Percentiles rank a stretch among this genome's conserved stretches.
Evolutionary conservation across 1,140 invertebrate genomes (phyloP).

Genomic region (Drosophila biarmipes): DNA sequence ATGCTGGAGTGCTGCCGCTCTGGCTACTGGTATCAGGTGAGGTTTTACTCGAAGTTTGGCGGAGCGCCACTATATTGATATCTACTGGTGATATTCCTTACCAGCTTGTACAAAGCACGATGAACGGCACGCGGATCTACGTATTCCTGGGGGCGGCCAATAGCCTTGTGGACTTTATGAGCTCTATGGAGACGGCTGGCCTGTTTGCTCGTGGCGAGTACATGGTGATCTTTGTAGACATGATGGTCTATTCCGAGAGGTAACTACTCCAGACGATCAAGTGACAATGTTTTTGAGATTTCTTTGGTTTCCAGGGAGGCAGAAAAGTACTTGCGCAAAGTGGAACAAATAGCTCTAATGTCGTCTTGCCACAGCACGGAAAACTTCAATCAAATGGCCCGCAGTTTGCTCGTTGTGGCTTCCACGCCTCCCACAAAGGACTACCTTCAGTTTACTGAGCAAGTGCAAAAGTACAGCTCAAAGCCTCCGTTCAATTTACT

Average conservation of each 20-base stretch:
- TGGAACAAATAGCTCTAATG: constrained; percentile 86
- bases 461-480: constrained; percentile 91
- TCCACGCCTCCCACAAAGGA: constrained; percentile 91
- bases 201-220: constrained; percentile 96
- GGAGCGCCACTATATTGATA: background rate
- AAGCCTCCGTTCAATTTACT: constrained; percentile 85
- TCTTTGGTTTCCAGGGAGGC: constrained; percentile 86
- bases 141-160: constrained; percentile 94
- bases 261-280: background rate
- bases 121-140: constrained; percentile 95
- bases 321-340: constrained; percentile 94
- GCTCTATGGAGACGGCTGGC: constrained; percentile 93
- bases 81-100: background rate
- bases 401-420: constrained; percentile 93
- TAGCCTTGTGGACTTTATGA: constrained; percentile 95
- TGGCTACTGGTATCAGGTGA: constrained; percentile 90
- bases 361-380: constrained; percentile 87
- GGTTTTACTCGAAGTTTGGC: constrained; percentile 1
- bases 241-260: constrained; percentile 89
- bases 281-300: background rate
- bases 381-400: constrained; percentile 89
- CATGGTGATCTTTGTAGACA: constrained; percentile 97
- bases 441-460: constrained; percentile 90
- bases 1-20: constrained; percentile 89
- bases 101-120: constrained; percentile 93